phyloP scores from a whole-genome alignment of 1,140 invertebrate species.

The Tetraneura akinire region DNA sequence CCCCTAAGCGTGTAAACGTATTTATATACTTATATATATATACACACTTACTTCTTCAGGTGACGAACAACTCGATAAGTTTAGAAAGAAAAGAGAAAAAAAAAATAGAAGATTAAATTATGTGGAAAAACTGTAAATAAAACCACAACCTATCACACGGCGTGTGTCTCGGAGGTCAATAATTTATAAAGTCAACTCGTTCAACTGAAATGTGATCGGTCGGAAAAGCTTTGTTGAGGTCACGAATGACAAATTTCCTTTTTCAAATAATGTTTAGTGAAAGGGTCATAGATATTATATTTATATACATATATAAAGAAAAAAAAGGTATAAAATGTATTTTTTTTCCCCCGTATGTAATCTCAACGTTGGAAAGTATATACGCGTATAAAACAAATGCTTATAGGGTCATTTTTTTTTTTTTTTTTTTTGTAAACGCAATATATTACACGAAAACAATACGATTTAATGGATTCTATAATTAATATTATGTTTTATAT shows the following conservation, averaged over 20 bases:
- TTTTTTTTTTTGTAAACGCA: too few species aligned
- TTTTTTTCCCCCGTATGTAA: slow-evolving; percentile 42
- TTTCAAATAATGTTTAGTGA: slow-evolving; percentile 24
- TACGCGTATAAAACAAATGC: slow-evolving; percentile 25
- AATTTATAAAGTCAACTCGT: slow-evolving; percentile 45
- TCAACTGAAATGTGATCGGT: slow-evolving; percentile 48
- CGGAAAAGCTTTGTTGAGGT: slow-evolving; percentile 39
- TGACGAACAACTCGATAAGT: slow-evolving; percentile 42
- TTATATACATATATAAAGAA: neutral
- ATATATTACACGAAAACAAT: neutral
- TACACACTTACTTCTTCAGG: slow-evolving; percentile 28
- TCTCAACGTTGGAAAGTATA: slow-evolving; percentile 5
- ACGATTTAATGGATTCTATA: slow-evolving; percentile 9
- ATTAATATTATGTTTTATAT: too few species aligned
- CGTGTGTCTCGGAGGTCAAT: slow-evolving; percentile 20
- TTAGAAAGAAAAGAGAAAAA: neutral
- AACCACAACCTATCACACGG: slow-evolving; percentile 31
- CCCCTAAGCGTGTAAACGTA: too few species aligned
- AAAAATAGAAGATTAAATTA: slow-evolving; percentile 44
- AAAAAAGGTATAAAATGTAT: slow-evolving; percentile 31
- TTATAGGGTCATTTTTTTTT: slow-evolving; percentile 3
- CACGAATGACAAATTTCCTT: slow-evolving; percentile 47
- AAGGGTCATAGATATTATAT: neutral
- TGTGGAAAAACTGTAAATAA: slow-evolving; percentile 49
- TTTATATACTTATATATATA: too few species aligned